Percentiles rank a stretch among this genome's conserved stretches.
phyloP scores from a whole-genome alignment of 2,888 invertebrate species.

The Ormyrus pomaceus region DNA sequence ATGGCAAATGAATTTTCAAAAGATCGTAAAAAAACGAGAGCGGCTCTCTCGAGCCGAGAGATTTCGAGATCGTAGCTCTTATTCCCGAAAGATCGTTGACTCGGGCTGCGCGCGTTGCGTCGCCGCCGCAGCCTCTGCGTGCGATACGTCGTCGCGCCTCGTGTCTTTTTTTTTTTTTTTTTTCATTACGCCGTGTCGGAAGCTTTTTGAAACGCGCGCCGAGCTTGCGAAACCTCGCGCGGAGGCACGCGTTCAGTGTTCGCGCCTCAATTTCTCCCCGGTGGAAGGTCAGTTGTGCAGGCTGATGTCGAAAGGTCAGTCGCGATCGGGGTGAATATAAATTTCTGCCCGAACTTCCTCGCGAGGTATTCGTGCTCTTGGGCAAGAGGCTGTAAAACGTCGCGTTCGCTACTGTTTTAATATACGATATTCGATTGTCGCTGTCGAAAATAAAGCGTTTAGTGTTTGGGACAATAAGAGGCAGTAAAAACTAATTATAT shows the following conservation, averaged over 20 bases:
- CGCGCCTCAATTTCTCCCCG: conserved; percentile 28
- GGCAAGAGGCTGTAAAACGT: no score
- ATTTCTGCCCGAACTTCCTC: neutral
- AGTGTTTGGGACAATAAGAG: no score
- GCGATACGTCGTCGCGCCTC: neutral
- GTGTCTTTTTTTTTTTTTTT: conserved; percentile 22
- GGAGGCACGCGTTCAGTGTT: conserved; percentile 1
- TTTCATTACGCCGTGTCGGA: conserved; percentile 50
- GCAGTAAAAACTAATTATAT: no score
- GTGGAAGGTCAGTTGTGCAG: conserved; percentile 35
- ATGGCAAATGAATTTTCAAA: neutral
- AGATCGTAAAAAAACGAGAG: neutral
- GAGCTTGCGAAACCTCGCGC: conserved; percentile 37
- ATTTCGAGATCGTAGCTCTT: neutral
- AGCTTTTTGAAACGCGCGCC: conserved; percentile 52
- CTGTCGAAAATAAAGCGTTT: no score
- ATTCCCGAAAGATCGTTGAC: conserved; percentile 50
- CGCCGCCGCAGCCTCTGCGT: neutral
- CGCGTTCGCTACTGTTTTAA: no score
- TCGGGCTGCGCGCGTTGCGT: conserved; percentile 11
- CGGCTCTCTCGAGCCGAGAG: no score
- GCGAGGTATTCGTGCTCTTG: neutral
- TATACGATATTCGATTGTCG: no score
- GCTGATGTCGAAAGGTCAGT: conserved; percentile 36
- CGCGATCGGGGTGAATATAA: no score